A percentile compares a stretch with the other conserved stretches of the same genome.
Evolutionary conservation across 2,888 invertebrate genomes (phyloP).

Genomic region (Drosophila merina): DNA sequence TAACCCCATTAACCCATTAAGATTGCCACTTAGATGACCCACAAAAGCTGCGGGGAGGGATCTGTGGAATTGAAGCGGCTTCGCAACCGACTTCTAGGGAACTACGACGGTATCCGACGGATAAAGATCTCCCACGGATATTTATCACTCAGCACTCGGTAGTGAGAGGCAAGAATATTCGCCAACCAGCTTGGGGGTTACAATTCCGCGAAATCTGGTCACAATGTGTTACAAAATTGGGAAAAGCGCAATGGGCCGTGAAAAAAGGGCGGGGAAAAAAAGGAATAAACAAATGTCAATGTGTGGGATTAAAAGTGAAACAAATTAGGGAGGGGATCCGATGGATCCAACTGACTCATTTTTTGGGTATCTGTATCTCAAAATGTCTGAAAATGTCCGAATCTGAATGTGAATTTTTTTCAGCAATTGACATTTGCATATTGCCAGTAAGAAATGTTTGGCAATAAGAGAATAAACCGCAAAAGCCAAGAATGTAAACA

Average conservation of each 20-base stretch:
- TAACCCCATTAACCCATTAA: conserved; percentile 28
- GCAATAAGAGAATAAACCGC: conserved; percentile 18
- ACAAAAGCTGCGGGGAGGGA: conserved; percentile 3
- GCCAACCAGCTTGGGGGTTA: conserved; percentile 20
- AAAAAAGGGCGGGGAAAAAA: conserved; percentile 17
- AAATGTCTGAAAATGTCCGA: not conserved
- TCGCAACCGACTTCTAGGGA: conserved; percentile 12
- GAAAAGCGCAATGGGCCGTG: conserved; percentile 45
- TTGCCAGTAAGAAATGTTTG: conserved; percentile 3
- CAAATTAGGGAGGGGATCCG: not conserved
- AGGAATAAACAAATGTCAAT: conserved; percentile 41
- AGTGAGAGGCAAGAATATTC: conserved; percentile 23
- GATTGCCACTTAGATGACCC: conserved; percentile 4
- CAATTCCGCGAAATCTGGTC: conserved; percentile 64
- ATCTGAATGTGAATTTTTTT: not conserved
- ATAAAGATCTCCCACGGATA: conserved; percentile 11
- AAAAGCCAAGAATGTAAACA: conserved; percentile 30
- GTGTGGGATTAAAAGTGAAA: conserved; percentile 10
- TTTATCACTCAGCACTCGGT: conserved; percentile 30
- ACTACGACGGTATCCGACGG: conserved; percentile 8
- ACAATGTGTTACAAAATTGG: conserved; percentile 67
- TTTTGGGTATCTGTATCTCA: not conserved
- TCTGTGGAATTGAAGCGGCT: conserved; percentile 4
- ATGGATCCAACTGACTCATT: conserved; percentile 33
- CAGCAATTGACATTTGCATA: conserved; percentile 36